phyloP scores from a whole-genome alignment of 1,140 invertebrate species.

The Portunus trituberculatus region DNA sequence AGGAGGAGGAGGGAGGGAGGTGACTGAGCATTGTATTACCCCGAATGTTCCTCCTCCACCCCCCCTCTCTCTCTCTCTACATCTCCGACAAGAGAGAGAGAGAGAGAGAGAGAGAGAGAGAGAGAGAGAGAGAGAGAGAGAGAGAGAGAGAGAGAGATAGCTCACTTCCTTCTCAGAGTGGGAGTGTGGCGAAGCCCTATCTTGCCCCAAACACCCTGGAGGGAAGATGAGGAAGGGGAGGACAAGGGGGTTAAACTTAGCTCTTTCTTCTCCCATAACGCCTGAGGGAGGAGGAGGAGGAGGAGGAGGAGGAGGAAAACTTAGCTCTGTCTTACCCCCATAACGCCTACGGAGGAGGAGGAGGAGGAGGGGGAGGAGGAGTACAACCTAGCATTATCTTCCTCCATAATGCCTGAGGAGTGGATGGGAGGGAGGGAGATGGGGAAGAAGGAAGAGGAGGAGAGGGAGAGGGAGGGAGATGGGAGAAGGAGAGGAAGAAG shows the following conservation, averaged over 20 bases:
- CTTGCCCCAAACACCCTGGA: neutral
- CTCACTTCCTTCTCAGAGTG: too few species aligned
- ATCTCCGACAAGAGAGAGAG: neutral
- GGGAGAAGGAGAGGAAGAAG: neutral
- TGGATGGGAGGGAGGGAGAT: too few species aligned
- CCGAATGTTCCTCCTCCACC: neutral
- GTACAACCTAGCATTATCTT: neutral
- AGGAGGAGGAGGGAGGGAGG: neutral
- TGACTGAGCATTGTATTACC: neutral
- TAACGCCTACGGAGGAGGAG: neutral
- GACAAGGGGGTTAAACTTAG: neutral
- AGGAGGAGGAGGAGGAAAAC: neutral
- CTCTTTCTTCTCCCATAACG: neutral
- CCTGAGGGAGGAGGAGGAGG: neutral
- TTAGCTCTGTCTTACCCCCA: neutral
- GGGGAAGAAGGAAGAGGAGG: neutral
- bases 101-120: conserved; percentile 12
- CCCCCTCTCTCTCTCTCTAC: neutral
- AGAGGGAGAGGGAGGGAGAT: neutral
- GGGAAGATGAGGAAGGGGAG: neutral
- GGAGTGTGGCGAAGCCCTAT: neutral
- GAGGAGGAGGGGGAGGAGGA: conserved; percentile 26
- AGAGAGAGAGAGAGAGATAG: neutral
- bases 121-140: conserved; percentile 2
- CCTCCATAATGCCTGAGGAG: neutral